These are phyloP conservation scores for Armadillidium nasatum DNA, from an alignment of 1,140 invertebrate species.

Conservation along the genomic window DNA sequence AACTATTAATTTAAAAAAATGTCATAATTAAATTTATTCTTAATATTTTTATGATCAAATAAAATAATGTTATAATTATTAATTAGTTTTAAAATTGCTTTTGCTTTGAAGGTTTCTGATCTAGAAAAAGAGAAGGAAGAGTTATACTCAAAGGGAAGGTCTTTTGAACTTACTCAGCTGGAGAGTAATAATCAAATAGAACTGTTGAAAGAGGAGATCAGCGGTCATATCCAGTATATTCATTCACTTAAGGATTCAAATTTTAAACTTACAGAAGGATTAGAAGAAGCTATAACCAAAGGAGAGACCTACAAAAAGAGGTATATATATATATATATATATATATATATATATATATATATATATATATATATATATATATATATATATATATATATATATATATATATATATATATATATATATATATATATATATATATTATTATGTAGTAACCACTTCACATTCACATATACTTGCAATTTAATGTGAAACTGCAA, in stretches of 20 bases:
- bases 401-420: too few species aligned
- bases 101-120: conserved; percentile 25
- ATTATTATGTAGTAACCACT: too few species aligned
- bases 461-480: too few species aligned
- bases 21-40: too few species aligned
- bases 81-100: neutral
- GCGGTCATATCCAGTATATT: conserved; percentile 60
- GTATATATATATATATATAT: conserved; percentile 23
- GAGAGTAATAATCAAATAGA: conserved; percentile 29
- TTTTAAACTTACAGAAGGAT: conserved; percentile 53
- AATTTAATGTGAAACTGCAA: too few species aligned
- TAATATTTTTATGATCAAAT: too few species aligned
- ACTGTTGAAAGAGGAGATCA: conserved; percentile 60
- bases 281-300: conserved; percentile 55
- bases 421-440: too few species aligned
- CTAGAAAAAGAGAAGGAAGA: conserved; percentile 34
- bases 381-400: conserved; percentile 9
- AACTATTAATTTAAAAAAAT: too few species aligned
- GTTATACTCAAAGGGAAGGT: conserved; percentile 19
- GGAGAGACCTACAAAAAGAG: conserved; percentile 48
- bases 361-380: conserved; percentile 29
- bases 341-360: conserved; percentile 26
- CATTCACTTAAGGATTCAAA: conserved; percentile 59
- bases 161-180: conserved; percentile 27
- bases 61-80: too few species aligned